Conservation (phyloP, 2,113 vertebrate species). For the Brachypodius melanocephalos region DNA sequence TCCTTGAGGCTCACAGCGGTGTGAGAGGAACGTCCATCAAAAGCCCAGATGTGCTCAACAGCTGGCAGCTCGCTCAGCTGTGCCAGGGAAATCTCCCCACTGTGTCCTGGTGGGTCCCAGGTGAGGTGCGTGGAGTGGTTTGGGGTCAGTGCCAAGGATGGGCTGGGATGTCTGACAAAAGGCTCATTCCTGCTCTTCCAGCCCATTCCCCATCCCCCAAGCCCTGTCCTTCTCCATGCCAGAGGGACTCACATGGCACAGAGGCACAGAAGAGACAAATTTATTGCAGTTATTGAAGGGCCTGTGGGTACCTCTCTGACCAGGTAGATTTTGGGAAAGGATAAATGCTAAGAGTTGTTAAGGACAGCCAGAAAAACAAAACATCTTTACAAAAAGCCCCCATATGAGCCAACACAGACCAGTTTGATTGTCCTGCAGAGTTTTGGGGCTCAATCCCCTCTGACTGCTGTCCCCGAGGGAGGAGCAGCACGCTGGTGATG, state of each 20-base stretch:
- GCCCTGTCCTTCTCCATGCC: too few species aligned
- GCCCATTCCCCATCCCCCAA: not conserved
- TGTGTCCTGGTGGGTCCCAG: not conserved
- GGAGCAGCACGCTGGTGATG: not conserved
- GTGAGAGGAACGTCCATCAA: not conserved
- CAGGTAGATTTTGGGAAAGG: not conserved
- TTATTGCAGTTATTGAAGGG: not conserved
- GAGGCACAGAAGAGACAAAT: not conserved
- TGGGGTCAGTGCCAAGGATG: not conserved
- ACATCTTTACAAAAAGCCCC: not conserved
- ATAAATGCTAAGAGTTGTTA: not conserved
- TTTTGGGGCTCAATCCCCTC: not conserved
- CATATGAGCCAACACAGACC: fast-evolving
- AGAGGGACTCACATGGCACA: not conserved
- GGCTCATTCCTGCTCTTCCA: not conserved
- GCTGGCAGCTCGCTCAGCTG: not conserved
- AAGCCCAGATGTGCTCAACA: not conserved
- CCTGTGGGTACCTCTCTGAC: not conserved
- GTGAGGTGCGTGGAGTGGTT: not conserved
- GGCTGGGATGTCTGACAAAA: not conserved
- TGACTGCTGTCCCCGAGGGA: not conserved
- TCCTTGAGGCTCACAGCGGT: not conserved
- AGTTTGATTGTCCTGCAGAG: not conserved
- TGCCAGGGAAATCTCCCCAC: fast-evolving
- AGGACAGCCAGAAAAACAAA: not conserved